Conservation (phyloP, 2,113 vertebrate species). For the Leptodactylus fuscus region DNA sequence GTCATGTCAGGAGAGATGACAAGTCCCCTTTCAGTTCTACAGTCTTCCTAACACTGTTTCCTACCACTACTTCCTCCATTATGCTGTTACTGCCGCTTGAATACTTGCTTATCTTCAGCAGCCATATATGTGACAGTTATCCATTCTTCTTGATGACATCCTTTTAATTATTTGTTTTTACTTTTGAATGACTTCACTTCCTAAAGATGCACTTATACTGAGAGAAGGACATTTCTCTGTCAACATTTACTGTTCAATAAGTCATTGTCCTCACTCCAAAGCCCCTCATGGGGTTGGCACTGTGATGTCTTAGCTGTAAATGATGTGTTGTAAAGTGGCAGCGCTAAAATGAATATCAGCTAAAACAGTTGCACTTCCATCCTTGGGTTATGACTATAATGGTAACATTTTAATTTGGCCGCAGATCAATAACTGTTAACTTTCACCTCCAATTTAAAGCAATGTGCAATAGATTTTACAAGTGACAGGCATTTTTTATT, state of each 20-base stretch:
- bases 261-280: background rate
- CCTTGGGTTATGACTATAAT: conserved; percentile 11
- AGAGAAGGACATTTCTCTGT: background rate
- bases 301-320: background rate
- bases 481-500: conserved; percentile 53
- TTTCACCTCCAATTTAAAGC: conserved; percentile 47
- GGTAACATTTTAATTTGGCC: conserved; percentile 26
- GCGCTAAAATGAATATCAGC: background rate
- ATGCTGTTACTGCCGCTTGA: background rate
- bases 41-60: background rate
- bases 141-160: background rate
- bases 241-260: conserved; percentile 18
- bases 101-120: background rate
- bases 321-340: background rate
- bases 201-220: conserved; percentile 1
- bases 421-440: conserved; percentile 54
- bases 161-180: background rate
- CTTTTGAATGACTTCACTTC: background rate
- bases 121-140: background rate
- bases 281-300: background rate
- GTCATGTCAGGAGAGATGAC: too few species aligned
- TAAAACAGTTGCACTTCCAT: conserved; percentile 7
- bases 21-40: background rate
- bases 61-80: background rate
- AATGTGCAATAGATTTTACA: conserved; percentile 46